A percentile compares a stretch with the other conserved stretches of the same genome.
These are phyloP conservation scores for Scolanthus callimorphus DNA, from an alignment of 92 coral and sea anemone genomes.

Conservation along the genomic window DNA sequence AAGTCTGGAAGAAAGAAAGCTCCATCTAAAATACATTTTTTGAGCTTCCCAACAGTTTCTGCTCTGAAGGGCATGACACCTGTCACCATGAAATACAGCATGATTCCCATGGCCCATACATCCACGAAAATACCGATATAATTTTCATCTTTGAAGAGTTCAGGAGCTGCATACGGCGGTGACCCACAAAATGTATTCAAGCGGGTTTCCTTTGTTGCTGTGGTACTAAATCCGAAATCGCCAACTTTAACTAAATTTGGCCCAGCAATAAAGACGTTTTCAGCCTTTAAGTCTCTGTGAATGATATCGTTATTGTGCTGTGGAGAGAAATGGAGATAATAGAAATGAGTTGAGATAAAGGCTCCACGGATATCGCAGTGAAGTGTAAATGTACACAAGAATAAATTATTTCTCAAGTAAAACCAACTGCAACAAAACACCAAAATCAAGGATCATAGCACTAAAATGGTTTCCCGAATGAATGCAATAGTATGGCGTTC, in stretches of 20 bases:
- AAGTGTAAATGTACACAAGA: too few species aligned
- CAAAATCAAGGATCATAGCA: too few species aligned
- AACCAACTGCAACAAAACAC: not conserved
- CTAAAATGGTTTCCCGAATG: not conserved
- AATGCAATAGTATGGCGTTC: too few species aligned
- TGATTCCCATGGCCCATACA: slow-evolving; percentile 95
- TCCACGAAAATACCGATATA: slow-evolving; percentile 94
- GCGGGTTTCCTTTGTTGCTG: slow-evolving; percentile 74
- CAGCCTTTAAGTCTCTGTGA: slow-evolving; percentile 97
- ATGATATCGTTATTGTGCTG: slow-evolving; percentile 94
- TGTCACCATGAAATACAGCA: slow-evolving; percentile 92
- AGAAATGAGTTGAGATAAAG: not conserved
- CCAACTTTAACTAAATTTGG: slow-evolving; percentile 95
- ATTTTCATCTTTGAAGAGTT: slow-evolving; percentile 93
- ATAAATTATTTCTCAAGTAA: too few species aligned
- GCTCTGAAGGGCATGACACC: slow-evolving; percentile 99
- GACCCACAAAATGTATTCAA: slow-evolving; percentile 97
- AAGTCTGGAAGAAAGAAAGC: slow-evolving; percentile 93
- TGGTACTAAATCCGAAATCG: slow-evolving; percentile 96
- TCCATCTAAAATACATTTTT: slow-evolving; percentile 94
- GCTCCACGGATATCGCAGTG: not conserved
- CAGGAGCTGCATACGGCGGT: slow-evolving; percentile 99
- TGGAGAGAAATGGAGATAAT: not conserved
- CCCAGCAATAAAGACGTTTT: slow-evolving; percentile 94
- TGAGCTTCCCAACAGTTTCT: slow-evolving; percentile 94